Evolutionary conservation across 2,888 invertebrate genomes (phyloP).

Genomic region (Leucophenga montana): DNA sequence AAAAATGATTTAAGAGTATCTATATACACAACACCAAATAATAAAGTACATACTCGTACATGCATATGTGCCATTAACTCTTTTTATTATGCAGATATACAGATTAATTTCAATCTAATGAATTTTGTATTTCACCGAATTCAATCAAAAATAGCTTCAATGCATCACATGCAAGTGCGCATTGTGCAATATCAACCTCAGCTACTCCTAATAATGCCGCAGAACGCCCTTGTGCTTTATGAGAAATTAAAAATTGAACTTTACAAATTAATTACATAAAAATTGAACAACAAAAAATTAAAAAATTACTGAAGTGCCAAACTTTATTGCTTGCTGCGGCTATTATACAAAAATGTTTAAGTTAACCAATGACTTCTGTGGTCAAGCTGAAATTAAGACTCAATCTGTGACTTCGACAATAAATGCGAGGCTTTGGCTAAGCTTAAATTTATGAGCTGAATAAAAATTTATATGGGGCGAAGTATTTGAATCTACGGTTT

Average conservation of each 20-base stretch:
- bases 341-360: not conserved
- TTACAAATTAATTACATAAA: not conserved
- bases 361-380: constrained; percentile 7
- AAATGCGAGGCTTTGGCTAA: not conserved
- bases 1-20: too few relatives aligned
- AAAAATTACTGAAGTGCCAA: not conserved
- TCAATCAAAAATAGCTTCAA: not conserved
- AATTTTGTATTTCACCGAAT: not conserved
- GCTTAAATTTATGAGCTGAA: too few relatives aligned
- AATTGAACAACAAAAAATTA: not conserved
- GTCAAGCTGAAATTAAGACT: not conserved
- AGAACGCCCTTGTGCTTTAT: constrained; percentile 2
- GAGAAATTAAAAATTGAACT: not conserved
- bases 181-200: too few relatives aligned
- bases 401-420: not conserved
- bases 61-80: not conserved
- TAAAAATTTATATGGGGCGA: too few relatives aligned
- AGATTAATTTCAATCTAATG: too few relatives aligned
- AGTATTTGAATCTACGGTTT: too few relatives aligned
- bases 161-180: not conserved
- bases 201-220: not conserved
- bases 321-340: too few relatives aligned
- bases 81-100: too few relatives aligned
- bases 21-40: not conserved
- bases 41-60: too few relatives aligned